These are phyloP conservation scores for Nesidiocoris tenuis DNA, from an alignment of 2,888 invertebrate species.

Conservation along the genomic window DNA sequence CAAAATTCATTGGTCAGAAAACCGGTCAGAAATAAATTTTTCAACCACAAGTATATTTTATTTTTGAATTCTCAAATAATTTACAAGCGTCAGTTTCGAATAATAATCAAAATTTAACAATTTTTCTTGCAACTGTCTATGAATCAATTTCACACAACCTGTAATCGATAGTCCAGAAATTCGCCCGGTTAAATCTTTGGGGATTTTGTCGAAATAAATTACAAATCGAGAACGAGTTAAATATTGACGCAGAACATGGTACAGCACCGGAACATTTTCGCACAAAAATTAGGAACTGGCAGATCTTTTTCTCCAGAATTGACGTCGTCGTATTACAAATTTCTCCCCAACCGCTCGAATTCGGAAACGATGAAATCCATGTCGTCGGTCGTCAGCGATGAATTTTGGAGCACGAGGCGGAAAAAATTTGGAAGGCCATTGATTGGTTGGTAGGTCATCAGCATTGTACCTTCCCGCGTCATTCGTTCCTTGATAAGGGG, in stretches of 20 bases:
- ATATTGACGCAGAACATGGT: background rate
- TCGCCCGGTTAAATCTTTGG: no score
- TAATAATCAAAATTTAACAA: no score
- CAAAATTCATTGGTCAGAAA: no score
- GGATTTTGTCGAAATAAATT: background rate
- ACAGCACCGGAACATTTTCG: background rate
- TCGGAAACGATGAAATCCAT: constrained; percentile 85
- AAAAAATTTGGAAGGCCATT: constrained; percentile 88
- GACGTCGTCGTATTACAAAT: constrained; percentile 57
- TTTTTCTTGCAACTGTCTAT: no score
- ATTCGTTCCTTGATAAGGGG: constrained; percentile 91
- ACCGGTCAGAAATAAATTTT: no score
- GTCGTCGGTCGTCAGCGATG: constrained; percentile 77
- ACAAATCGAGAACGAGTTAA: no score
- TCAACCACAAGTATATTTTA: no score
- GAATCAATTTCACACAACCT: no score
- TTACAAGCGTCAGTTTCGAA: no score
- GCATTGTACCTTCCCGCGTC: constrained; percentile 93
- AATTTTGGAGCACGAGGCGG: constrained; percentile 89
- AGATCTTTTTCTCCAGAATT: background rate
- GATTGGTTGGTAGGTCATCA: constrained; percentile 94
- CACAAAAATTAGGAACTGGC: background rate
- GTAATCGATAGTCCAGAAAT: background rate
- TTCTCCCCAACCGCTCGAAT: constrained; percentile 78
- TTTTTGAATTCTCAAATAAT: no score